Evolutionary conservation across 2,797 vertebrate genomes (phyloP).

Genomic region (Pipistrellus pygmaeus): DNA sequence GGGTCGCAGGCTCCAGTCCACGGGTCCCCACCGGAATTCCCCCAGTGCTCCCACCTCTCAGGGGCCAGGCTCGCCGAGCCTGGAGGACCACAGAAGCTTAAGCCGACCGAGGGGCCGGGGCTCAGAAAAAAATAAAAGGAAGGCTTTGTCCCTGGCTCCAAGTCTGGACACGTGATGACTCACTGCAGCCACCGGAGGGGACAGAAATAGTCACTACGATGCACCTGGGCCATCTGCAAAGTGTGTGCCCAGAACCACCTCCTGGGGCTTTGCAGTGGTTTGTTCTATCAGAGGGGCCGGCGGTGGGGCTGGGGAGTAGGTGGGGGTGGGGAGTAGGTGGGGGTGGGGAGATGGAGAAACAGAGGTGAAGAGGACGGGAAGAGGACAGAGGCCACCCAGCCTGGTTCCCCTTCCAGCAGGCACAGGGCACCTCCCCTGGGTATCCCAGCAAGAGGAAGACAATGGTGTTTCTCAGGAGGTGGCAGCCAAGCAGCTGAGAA

Average conservation of each 20-base stretch:
- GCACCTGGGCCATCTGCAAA: fast-evolving
- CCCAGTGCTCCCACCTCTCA: background rate
- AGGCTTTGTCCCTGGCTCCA: background rate
- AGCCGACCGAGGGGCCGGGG: background rate
- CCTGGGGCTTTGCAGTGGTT: background rate
- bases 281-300: background rate
- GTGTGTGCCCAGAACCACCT: fast-evolving
- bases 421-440: background rate
- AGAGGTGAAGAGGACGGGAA: background rate
- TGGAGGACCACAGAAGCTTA: background rate
- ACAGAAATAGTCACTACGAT: background rate
- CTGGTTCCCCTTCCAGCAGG: background rate
- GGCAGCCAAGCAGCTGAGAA: too few species aligned
- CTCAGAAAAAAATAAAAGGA: background rate
- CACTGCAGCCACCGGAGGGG: fast-evolving
- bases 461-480: background rate
- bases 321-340: too few species aligned
- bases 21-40: background rate
- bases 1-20: background rate
- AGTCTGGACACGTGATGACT: background rate
- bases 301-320: too few species aligned
- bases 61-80: background rate
- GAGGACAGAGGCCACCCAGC: background rate
- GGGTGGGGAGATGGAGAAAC: background rate
- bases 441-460: background rate